These are phyloP conservation scores for Drosophila kanapiae DNA, from an alignment of 1,140 invertebrate species.

Conservation along the genomic window DNA sequence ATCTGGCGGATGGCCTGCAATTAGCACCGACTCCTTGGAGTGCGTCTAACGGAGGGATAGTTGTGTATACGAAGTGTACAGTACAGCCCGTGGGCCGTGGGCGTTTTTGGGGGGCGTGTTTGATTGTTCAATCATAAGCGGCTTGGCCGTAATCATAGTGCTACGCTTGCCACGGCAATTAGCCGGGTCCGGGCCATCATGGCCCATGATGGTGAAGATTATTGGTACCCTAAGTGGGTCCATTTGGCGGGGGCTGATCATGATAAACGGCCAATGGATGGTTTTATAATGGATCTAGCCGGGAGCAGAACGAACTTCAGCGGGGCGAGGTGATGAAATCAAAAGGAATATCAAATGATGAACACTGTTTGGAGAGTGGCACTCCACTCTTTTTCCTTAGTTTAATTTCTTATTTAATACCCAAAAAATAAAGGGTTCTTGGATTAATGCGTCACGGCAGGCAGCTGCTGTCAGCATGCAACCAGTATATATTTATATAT, in stretches of 20 bases:
- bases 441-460: background rate
- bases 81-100: constrained; percentile 50
- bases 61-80: background rate
- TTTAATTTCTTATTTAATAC: background rate
- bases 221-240: constrained; percentile 36
- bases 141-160: constrained; percentile 61
- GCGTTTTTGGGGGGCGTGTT: constrained; percentile 66
- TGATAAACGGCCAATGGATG: constrained; percentile 49
- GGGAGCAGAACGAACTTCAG: constrained; percentile 2
- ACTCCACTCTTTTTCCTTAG: too few species aligned
- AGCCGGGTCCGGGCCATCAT: background rate
- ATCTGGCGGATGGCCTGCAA: constrained; percentile 26
- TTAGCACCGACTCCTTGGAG: constrained; percentile 31
- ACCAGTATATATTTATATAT: too few species aligned
- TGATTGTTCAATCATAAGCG: constrained; percentile 79
- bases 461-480: constrained; percentile 28
- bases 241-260: constrained; percentile 42
- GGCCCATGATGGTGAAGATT: constrained; percentile 4
- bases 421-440: background rate
- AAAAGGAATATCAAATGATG: too few species aligned
- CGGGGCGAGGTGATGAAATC: background rate
- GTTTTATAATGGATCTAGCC: constrained; percentile 38
- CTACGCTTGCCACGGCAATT: constrained; percentile 60
- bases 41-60: constrained; percentile 51
- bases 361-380: too few species aligned